Evolutionary conservation across 30 jellyfish, hydroid and myxozoan genomes (phyloP), one percentile per base, ranked within the genome.

Genomic region (Aurelia sp.): DNA sequence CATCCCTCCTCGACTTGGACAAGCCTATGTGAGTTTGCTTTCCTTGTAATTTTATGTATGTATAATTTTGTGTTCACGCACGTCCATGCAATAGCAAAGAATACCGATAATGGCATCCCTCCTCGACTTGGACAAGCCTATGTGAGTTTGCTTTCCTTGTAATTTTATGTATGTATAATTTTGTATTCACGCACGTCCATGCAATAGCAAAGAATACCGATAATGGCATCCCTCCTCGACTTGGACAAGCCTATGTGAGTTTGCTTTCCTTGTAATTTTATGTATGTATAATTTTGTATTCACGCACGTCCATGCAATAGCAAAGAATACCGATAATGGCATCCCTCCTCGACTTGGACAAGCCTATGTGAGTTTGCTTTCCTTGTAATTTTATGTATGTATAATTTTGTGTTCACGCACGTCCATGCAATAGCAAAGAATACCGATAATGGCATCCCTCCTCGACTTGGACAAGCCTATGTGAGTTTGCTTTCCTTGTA

Each of bases 391-490:
- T 68, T 68, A 22, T 19, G 27, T 68, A 1, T 16, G 50, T 38
- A 27, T 27, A 27, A 27, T 27, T 0, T 27, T 27, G 33, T 27
- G 33, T 27, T 7, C 50, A 38, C 50, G 50, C 50, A 4, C 9
- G 9, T 38, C 50, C 3, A n/a, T n/a, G n/a, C n/a, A n/a, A n/a
- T n/a, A n/a, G n/a, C n/a, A n/a, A n/a, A n/a, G n/a, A n/a, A n/a
- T n/a, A n/a, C n/a, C n/a, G 98, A 93, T 66, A 85, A 79, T 78
- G 98, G 91, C 27, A 19, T 63, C n/a, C 96, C 97, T 13, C 96
- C 96, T 66, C 68, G 96, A 27, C 91, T 87, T 60, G 96, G 96
- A 19, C 96, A 87, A 76, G 96, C 96, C 0, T 78, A 63, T 47
- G 96, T 87, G 44, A 87, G 90, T 35, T 17, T 8, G 16, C 27